Percentiles rank a stretch among this genome's conserved stretches.
Conservation (phyloP, 2,797 vertebrate species). For the Hylomyscus alleni region DNA sequence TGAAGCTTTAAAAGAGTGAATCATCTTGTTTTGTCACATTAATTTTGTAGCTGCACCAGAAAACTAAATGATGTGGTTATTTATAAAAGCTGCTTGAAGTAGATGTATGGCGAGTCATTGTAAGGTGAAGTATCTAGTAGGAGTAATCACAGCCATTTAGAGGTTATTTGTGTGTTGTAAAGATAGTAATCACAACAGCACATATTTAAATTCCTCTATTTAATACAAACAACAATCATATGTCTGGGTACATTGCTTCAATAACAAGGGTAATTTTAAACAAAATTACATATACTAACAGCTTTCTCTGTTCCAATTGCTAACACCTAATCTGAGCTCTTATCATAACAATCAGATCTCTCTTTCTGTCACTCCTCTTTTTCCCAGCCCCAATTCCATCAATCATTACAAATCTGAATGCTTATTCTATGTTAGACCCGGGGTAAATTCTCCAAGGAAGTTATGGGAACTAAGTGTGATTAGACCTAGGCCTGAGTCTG, state of each 20-base stretch:
- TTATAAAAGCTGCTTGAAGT: conserved; percentile 75
- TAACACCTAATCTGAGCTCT: conserved; percentile 31
- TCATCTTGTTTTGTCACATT: conserved; percentile 82
- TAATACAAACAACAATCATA: conserved; percentile 74
- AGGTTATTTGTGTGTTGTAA: conserved; percentile 74
- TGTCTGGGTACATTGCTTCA: conserved; percentile 72
- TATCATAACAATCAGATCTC: conserved; percentile 29
- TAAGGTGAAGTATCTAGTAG: conserved; percentile 71
- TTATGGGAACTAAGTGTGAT: neutral
- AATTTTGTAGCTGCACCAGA: conserved; percentile 70
- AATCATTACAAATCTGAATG: conserved; percentile 23
- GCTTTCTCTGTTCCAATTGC: conserved; percentile 47
- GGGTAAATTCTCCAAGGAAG: neutral
- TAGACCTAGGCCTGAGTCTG: neutral
- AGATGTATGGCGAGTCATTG: conserved; percentile 58
- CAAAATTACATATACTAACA: conserved; percentile 68
- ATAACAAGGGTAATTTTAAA: conserved; percentile 71
- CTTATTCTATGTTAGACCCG: conserved; percentile 2
- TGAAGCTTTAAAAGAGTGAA: conserved; percentile 68
- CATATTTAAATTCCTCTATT: conserved; percentile 77
- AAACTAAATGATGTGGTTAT: conserved; percentile 73
- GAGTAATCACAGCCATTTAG: conserved; percentile 78
- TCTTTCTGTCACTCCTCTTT: neutral
- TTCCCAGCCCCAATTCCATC: neutral
- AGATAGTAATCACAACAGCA: conserved; percentile 74